Evolutionary conservation across 2,888 invertebrate genomes (phyloP), one percentile per base, ranked within the genome.

Genomic region (Omphaloscelis lunosa): DNA sequence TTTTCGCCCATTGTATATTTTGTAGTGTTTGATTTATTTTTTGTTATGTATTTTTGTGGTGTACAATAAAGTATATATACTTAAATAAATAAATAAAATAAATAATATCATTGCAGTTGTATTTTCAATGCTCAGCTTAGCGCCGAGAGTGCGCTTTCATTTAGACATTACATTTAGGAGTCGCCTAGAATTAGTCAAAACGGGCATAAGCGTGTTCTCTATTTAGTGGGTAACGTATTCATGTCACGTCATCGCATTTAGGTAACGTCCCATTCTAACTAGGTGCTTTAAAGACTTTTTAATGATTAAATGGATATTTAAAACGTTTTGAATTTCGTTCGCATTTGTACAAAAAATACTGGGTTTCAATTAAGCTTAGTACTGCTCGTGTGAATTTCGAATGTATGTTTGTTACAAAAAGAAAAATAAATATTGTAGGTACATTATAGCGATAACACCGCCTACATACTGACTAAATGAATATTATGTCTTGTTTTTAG

Each of bases 191-290:
- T 27, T 58, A 7, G n/a, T 58, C 20, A 39, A 58, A 68, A 39
- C 17, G n/a, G n/a, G 51, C n/a, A 17, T 53, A 84, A 79, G 75
- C 79, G 62, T 73, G 63, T 80, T 83, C 86, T 84, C 83, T 89
- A 85, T 90, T 86, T 90, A 91, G 88, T 90, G 83, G 83, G 84
- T 89, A 89, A 92, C 90, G 91, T 92, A 93, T 93, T 93, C 92
- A 92, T 85, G 90, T 90, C 92, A 92, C 90, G 91, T 89, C 90
- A 90, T 89, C 91, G 89, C 91, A 91, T 93, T 94, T 92, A 92
- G 88, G 91, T 90, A 89, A 89, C 84, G 86, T 88, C 86, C 88
- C 83, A 78, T 83, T 79, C 82, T 79, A 71, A 77, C 67, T 80
- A 75, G 58, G 73, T 87, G 87, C 80, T 90, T 88, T 62, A 86